Percentiles rank a stretch among this genome's conserved stretches.
Conservation (phyloP, 1,140 invertebrate species). For the Zaprionus gabonicus region DNA sequence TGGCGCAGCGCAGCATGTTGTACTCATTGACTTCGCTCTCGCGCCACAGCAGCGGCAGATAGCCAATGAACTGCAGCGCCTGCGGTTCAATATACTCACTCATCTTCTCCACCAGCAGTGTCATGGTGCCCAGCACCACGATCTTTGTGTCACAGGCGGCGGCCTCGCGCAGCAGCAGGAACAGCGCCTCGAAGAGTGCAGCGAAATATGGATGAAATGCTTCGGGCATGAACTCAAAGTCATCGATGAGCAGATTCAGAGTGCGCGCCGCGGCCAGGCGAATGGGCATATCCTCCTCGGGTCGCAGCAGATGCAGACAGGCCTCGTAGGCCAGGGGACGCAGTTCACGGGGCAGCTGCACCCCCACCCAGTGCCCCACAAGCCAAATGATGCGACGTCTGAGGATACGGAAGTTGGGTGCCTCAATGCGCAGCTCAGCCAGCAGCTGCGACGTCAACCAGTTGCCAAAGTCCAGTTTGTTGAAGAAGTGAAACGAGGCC, state of each 20-base stretch:
- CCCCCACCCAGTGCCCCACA: conserved; percentile 93
- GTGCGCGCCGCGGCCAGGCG: conserved; percentile 90
- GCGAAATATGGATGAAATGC: conserved; percentile 94
- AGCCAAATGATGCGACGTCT: conserved; percentile 94
- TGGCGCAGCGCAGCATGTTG: conserved; percentile 95
- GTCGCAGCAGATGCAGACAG: conserved; percentile 89
- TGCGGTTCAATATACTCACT: conserved; percentile 89
- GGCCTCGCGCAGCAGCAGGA: conserved; percentile 93
- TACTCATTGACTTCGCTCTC: conserved; percentile 94
- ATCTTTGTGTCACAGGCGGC: conserved; percentile 97
- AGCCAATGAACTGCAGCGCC: conserved; percentile 89
- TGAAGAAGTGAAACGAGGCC: conserved; percentile 95
- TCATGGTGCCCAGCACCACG: conserved; percentile 95
- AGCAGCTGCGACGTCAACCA: conserved; percentile 95
- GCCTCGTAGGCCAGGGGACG: conserved; percentile 92
- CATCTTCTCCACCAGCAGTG: conserved; percentile 94
- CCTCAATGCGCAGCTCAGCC: conserved; percentile 92
- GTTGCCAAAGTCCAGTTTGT: conserved; percentile 96
- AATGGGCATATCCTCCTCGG: conserved; percentile 93
- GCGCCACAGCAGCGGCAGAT: conserved; percentile 94
- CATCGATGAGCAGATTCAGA: conserved; percentile 93
- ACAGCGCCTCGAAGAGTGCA: conserved; percentile 91
- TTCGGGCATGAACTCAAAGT: conserved; percentile 95
- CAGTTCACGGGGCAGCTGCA: conserved; percentile 92
- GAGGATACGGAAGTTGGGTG: conserved; percentile 94